These are phyloP conservation scores for Pagrus major DNA, from an alignment of 2,113 vertebrate species.

Conservation along the genomic window DNA sequence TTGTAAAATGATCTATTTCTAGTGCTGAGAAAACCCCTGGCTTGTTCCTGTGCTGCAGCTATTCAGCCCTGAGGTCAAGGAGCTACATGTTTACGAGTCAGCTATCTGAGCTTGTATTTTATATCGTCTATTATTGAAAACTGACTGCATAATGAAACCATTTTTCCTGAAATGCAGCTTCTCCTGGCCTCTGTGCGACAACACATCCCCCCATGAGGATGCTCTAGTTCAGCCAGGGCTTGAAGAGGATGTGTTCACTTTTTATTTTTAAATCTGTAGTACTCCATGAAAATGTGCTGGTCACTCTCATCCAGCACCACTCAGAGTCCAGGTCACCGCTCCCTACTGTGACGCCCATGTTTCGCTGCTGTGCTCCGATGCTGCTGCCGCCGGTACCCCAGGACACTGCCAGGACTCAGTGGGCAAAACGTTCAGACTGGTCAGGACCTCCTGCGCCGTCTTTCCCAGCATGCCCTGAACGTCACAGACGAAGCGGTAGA, in stretches of 20 bases:
- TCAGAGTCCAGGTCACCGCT: neutral
- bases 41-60: neutral
- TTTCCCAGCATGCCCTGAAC: slow-evolving; percentile 87
- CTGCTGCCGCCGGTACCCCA: neutral
- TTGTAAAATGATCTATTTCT: neutral
- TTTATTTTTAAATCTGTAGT: too few relatives aligned
- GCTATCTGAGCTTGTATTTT: neutral
- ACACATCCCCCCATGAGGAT: neutral
- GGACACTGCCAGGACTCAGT: slow-evolving; percentile 62
- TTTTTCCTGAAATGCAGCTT: slow-evolving; percentile 20
- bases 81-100: neutral
- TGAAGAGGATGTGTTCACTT: slow-evolving; percentile 1
- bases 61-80: slow-evolving; percentile 14
- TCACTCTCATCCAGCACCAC: neutral
- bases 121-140: neutral
- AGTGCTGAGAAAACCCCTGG: slow-evolving; percentile 31
- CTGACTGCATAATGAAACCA: neutral
- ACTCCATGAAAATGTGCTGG: neutral
- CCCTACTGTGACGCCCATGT: slow-evolving; percentile 68
- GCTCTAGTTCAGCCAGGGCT: neutral
- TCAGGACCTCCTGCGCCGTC: slow-evolving; percentile 81
- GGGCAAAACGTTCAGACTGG: slow-evolving; percentile 79
- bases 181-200: neutral
- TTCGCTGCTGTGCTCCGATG: slow-evolving; percentile 68
- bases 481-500: slow-evolving; percentile 90